Conservation (phyloP, 2,797 vertebrate species). For the Phoxinus dragarum region DNA sequence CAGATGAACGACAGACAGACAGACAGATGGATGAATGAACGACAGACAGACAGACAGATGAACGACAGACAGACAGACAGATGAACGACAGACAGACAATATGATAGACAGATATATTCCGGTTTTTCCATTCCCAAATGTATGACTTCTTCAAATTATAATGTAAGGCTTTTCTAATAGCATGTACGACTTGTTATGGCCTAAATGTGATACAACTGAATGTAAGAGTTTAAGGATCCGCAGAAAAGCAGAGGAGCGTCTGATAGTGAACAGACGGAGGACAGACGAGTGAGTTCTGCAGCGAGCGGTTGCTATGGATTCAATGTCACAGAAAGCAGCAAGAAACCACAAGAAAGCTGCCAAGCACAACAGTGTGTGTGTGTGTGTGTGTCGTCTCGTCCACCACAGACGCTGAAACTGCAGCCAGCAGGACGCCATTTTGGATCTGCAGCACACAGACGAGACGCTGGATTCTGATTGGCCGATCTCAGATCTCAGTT, state of each 20-base stretch:
- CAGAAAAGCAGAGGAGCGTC: not conserved
- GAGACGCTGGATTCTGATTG: not conserved
- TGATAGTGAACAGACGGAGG: not conserved
- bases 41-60: too few species aligned
- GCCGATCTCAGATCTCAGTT: not conserved
- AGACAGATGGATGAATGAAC: too few species aligned
- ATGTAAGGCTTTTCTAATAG: too few species aligned
- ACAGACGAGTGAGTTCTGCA: not conserved
- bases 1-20: too few species aligned
- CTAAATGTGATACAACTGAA: too few species aligned
- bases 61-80: too few species aligned
- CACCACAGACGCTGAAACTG: slow-evolving; percentile 46
- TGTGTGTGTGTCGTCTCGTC: not conserved
- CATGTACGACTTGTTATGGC: too few species aligned
- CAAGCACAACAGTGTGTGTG: slow-evolving; percentile 20
- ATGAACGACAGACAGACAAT: not conserved
- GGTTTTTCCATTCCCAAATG: too few species aligned
- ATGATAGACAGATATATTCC: too few species aligned
- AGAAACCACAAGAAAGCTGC: slow-evolving; percentile 38
- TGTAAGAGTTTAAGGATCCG: too few species aligned
- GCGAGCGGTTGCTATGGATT: slow-evolving; percentile 55
- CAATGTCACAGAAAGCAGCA: slow-evolving; percentile 46
- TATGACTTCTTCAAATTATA: too few species aligned
- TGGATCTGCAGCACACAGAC: not conserved
- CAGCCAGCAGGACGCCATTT: slow-evolving; percentile 19